Evolutionary conservation across 2,888 invertebrate genomes (phyloP).

Genomic region (Hypselothyrea guttata): DNA sequence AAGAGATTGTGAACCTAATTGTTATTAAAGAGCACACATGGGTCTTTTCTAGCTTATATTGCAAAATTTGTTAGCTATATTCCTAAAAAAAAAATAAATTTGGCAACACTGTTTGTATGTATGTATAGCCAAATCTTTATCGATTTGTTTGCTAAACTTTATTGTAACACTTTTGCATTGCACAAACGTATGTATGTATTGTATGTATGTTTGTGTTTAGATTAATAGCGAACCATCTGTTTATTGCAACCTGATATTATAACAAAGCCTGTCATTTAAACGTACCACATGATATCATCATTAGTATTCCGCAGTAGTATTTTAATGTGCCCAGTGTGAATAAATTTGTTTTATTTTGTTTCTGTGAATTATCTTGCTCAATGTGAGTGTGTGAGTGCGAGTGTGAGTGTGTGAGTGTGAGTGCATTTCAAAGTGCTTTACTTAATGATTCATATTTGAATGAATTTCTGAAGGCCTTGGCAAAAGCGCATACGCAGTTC

Average conservation of each 20-base stretch:
- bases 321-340: background rate
- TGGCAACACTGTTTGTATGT: too few species aligned
- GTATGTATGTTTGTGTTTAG: too few species aligned
- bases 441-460: conserved; percentile 11
- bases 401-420: background rate
- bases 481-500: conserved; percentile 35
- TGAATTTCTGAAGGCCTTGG: conserved; percentile 16
- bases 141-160: conserved; percentile 1
- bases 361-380: background rate
- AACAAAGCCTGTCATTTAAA: conserved; percentile 1
- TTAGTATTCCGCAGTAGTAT: conserved; percentile 3
- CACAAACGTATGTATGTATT: too few species aligned
- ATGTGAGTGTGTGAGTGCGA: background rate
- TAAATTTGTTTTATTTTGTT: conserved; percentile 3
- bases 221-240: conserved; percentile 11
- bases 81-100: too few species aligned
- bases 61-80: too few species aligned
- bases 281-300: conserved; percentile 17
- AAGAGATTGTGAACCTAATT: too few species aligned
- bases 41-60: too few species aligned
- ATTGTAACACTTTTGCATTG: conserved; percentile 1
- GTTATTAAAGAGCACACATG: too few species aligned
- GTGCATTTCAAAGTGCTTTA: background rate
- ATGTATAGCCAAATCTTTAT: too few species aligned
- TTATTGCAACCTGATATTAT: conserved; percentile 4